Conservation (phyloP, 2,888 invertebrate species). For the Bembecia ichneumoniformis region DNA sequence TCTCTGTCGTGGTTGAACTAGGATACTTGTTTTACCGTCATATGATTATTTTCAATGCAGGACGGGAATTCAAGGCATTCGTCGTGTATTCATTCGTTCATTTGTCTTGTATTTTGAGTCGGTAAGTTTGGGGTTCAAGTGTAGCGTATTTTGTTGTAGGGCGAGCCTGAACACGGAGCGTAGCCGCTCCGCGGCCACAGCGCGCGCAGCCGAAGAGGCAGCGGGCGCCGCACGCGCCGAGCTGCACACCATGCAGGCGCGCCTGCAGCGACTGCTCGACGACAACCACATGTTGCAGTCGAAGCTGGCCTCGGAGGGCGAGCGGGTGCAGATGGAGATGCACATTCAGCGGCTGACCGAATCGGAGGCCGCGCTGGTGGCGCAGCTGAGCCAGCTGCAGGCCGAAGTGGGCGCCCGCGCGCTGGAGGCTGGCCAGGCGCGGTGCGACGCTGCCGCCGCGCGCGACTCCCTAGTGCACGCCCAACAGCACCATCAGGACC, state of each 20-base stretch:
- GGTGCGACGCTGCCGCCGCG: slow-evolving; percentile 57
- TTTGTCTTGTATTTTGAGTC: too few relatives aligned
- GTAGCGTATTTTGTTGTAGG: too few relatives aligned
- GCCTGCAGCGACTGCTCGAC: slow-evolving; percentile 74
- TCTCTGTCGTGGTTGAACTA: too few relatives aligned
- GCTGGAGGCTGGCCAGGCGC: slow-evolving; percentile 53
- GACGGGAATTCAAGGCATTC: too few relatives aligned
- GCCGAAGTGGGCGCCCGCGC: slow-evolving; percentile 41
- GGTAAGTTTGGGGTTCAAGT: too few relatives aligned
- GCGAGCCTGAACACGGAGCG: slow-evolving; percentile 78
- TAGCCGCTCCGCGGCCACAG: slow-evolving; percentile 63
- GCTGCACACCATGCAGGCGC: slow-evolving; percentile 73
- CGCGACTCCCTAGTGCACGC: slow-evolving; percentile 53
- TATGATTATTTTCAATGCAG: too few relatives aligned
- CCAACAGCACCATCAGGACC: slow-evolving; percentile 63
- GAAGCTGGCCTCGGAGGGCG: slow-evolving; percentile 64
- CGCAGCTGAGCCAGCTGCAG: slow-evolving; percentile 64
- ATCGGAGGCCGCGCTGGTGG: slow-evolving; percentile 44
- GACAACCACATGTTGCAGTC: slow-evolving; percentile 76
- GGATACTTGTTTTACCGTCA: too few relatives aligned
- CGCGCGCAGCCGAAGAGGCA: slow-evolving; percentile 73
- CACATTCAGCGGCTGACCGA: slow-evolving; percentile 76
- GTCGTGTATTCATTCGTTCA: too few relatives aligned
- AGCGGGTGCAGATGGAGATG: slow-evolving; percentile 76
- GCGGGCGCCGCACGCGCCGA: slow-evolving; percentile 70